Evolutionary conservation across 2,888 invertebrate species (phyloP).

Genomic region (Eustalomyia histrio): DNA sequence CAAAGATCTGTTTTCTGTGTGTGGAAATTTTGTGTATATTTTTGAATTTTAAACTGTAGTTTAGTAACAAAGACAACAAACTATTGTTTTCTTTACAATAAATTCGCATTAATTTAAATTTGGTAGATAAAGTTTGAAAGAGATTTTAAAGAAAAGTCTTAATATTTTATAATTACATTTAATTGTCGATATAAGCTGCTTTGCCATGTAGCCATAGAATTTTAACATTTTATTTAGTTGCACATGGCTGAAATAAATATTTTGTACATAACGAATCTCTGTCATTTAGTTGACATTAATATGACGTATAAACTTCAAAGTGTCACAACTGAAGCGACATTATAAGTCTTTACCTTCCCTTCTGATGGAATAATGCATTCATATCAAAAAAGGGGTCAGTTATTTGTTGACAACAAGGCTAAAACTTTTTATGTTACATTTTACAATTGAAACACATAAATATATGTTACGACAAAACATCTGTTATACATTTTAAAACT

Average conservation of each 20-base stretch:
- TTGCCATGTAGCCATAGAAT: background rate
- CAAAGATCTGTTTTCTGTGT: no score
- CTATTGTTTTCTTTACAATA: no score
- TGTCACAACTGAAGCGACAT: background rate
- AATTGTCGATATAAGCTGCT: background rate
- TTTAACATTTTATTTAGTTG: background rate
- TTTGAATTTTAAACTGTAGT: no score
- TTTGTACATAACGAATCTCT: background rate
- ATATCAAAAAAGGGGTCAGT: background rate
- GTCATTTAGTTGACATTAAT: background rate
- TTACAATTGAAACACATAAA: background rate
- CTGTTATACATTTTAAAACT: background rate
- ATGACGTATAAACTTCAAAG: background rate
- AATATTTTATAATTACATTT: no score
- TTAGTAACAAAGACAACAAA: no score
- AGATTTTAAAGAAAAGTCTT: no score
- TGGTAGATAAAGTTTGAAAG: no score
- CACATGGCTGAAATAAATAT: background rate
- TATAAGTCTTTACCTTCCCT: background rate
- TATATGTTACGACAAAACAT: background rate
- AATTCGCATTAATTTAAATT: no score
- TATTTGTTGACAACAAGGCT: background rate
- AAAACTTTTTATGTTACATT: background rate
- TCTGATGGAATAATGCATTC: background rate
- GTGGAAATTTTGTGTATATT: no score